phyloP scores from a whole-genome alignment of 2,113 vertebrate species.

The Pica pica region DNA sequence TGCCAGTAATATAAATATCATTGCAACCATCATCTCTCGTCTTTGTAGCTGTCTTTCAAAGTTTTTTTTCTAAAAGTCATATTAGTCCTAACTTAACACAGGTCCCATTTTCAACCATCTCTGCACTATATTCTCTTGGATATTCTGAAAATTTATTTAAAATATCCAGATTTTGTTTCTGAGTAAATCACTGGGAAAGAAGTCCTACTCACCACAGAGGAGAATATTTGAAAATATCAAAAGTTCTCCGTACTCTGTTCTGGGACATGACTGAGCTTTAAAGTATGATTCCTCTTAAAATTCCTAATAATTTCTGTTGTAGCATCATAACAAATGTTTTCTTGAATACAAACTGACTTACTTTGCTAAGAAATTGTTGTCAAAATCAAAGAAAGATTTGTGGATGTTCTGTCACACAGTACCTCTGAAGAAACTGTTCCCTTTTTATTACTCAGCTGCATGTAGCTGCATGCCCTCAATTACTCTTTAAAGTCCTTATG shows the following conservation, averaged over 20 bases:
- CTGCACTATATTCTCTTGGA: not conserved
- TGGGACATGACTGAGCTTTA: not conserved
- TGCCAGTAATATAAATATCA: not conserved
- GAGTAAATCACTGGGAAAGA: not conserved
- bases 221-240: not conserved
- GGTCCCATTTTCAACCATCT: not conserved
- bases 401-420: not conserved
- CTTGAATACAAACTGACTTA: not conserved
- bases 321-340: not conserved
- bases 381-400: not conserved
- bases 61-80: not conserved
- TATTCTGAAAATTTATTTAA: not conserved
- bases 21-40: not conserved
- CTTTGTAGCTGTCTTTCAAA: not conserved
- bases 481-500: slow-evolving; percentile 7
- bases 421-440: not conserved
- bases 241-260: not conserved
- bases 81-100: not conserved
- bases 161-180: not conserved
- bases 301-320: not conserved
- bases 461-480: not conserved
- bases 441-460: not conserved
- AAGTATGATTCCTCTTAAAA: not conserved
- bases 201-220: not conserved
- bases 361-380: not conserved